Evolutionary conservation across 2,797 vertebrate genomes (phyloP), one percentile per base, ranked within the genome.

Genomic region (Nannoperca obscura): DNA sequence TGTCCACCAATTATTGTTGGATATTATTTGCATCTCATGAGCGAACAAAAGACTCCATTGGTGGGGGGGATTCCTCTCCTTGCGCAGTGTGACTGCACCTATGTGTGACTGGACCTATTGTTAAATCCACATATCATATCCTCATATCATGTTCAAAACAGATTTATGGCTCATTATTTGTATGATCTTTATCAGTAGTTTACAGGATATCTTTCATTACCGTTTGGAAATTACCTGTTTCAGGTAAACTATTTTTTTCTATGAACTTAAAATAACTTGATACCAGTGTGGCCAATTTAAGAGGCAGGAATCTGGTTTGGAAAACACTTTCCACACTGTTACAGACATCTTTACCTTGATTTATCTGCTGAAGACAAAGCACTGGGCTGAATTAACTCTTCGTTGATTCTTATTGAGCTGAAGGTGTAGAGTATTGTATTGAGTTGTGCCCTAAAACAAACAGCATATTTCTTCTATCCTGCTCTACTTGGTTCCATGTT

Each of bases 371-470:
- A 74, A 86, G 76, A 83, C 76, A 90, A 90, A 84, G 81, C 72
- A 30, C 78, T 70, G 55, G 75, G 72, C 59, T 86, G 46, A 91
- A 75, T 40, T 22, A 86, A 77, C 83, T 32, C n/a, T 69, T 81
- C 68, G 62, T 77, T 81, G 78, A 89, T 89, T 52, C 22, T 86
- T 89, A 89, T 92, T 85, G 75, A 44, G 52, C 38, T 59, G n/a
- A 71, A 74, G 38, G 36, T 74, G 46, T 24, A 57, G 71, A 55
- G 67, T 74, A 71, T 49, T 80, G 14, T 68, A 36, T 32, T 52
- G 19, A 59, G 30, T 4, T 38, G 38, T 68, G 2, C 49, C 11
- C 14, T 59, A 49, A 67, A 53, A 32, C 19, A 15, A 30, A n/a
- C 14, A 24, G 32, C 32, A 6, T 42, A n/a, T 52, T 49, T 68